phyloP scores from a whole-genome alignment of 1,140 invertebrate genomes.

The Drosophila teissieri region DNA sequence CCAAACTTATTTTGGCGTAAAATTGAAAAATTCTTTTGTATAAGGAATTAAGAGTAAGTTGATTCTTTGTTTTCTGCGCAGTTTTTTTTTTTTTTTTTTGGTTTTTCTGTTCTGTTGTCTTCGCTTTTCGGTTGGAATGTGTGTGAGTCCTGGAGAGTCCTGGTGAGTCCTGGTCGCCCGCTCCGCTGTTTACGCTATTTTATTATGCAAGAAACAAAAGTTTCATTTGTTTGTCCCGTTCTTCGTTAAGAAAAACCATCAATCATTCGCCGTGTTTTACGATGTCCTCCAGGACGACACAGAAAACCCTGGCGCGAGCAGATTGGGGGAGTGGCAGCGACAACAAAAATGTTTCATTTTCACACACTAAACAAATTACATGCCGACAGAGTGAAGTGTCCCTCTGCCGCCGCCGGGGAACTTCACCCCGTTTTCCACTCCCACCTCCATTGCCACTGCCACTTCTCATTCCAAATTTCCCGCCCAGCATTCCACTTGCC shows the following conservation, averaged over 20 bases:
- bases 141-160: background rate
- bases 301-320: background rate
- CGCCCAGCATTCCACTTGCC: conserved; percentile 29
- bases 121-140: conserved; percentile 15
- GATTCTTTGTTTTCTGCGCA: conserved; percentile 50
- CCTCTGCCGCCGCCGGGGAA: conserved; percentile 4
- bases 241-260: conserved; percentile 78
- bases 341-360: conserved; percentile 80
- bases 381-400: conserved; percentile 63
- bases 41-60: conserved; percentile 78
- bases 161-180: conserved; percentile 10
- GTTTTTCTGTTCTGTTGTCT: background rate
- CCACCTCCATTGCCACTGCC: too few relatives aligned
- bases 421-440: background rate
- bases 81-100: conserved; percentile 11
- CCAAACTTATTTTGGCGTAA: conserved; percentile 84
- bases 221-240: conserved; percentile 79
- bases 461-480: background rate
- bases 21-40: conserved; percentile 84
- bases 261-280: conserved; percentile 81
- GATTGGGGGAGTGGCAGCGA: conserved; percentile 17
- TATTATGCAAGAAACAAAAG: conserved; percentile 83
- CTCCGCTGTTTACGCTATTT: conserved; percentile 70
- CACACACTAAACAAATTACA: conserved; percentile 82
- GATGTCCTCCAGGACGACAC: conserved; percentile 65